phyloP scores from a whole-genome alignment of 30 jellyfish, hydroid and myxozoan genomes.

The Catostylus mosaicus region DNA sequence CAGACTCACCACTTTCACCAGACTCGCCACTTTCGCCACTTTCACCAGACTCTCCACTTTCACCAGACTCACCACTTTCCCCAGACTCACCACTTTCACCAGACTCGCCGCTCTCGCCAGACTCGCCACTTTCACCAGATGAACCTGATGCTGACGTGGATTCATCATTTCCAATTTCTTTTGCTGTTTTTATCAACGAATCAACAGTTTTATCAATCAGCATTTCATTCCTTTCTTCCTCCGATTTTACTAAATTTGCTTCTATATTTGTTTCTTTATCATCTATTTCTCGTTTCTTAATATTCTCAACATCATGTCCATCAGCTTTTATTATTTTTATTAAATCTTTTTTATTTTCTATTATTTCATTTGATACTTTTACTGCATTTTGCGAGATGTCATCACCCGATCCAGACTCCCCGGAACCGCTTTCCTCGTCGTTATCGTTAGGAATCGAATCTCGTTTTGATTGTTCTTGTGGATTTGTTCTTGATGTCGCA shows the following conservation, averaged over 20 bases:
- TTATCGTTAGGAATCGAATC: slow-evolving; percentile 5
- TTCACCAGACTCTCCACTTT: slow-evolving; percentile 21
- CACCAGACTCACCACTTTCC: slow-evolving; percentile 51
- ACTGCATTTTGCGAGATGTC: neutral
- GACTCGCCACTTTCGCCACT: slow-evolving; percentile 37
- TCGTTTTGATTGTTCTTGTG: neutral
- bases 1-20: slow-evolving; percentile 38
- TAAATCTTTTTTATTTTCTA: too few relatives aligned
- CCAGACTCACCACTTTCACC: slow-evolving; percentile 37
- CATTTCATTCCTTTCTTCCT: neutral
- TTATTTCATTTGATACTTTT: neutral
- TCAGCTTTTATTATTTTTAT: neutral
- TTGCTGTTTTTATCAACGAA: slow-evolving; percentile 25
- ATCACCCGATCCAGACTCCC: neutral
- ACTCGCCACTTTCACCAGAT: slow-evolving; percentile 20
- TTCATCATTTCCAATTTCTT: slow-evolving; percentile 8
- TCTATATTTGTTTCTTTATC: slow-evolving; percentile 9
- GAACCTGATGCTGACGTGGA: slow-evolving; percentile 17
- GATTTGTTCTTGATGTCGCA: neutral
- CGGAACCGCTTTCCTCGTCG: neutral
- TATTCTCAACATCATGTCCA: slow-evolving; percentile 8
- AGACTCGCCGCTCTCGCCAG: slow-evolving; percentile 20
- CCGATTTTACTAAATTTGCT: slow-evolving; percentile 9
- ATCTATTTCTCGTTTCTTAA: slow-evolving; percentile 21
- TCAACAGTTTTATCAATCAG: slow-evolving; percentile 36